These are phyloP conservation scores for Drosophila planitibia DNA, from an alignment of 2,888 invertebrate species.

Conservation along the genomic window DNA sequence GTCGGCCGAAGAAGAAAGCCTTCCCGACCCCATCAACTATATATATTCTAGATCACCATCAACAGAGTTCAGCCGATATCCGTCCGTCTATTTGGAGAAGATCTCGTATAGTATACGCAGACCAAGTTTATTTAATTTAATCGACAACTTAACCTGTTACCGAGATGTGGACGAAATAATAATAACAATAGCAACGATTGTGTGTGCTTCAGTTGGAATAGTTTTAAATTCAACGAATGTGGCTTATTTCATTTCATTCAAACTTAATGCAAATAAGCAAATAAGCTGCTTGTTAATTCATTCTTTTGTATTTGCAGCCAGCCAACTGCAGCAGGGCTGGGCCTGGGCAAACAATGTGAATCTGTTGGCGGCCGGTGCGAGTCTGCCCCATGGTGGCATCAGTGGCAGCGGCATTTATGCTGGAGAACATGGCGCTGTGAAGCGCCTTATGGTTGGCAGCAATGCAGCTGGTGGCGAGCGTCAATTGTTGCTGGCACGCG, in stretches of 20 bases:
- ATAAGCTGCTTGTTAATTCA: background rate
- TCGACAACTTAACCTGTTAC: background rate
- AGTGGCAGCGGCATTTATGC: conserved; percentile 89
- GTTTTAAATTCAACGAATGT: background rate
- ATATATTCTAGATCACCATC: background rate
- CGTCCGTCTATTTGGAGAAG: background rate
- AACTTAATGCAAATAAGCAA: background rate
- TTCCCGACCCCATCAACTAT: background rate
- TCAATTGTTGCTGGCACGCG: conserved; percentile 74
- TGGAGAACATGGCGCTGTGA: conserved; percentile 75
- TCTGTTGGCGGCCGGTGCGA: conserved; percentile 88
- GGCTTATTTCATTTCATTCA: background rate
- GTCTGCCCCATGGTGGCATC: conserved; percentile 86
- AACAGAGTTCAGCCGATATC: background rate
- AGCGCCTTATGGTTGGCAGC: conserved; percentile 74
- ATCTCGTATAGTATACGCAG: background rate
- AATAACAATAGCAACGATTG: background rate
- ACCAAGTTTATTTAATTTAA: background rate
- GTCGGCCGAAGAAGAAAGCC: background rate
- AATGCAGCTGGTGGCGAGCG: conserved; percentile 47
- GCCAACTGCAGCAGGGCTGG: conserved; percentile 88
- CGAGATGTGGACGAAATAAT: background rate
- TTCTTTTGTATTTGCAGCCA: conserved; percentile 79
- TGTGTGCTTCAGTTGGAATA: background rate
- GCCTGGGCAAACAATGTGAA: conserved; percentile 87